A percentile compares a stretch with the other conserved stretches of the same genome.
Conservation (phyloP, 2,888 invertebrate genomes). For the Cancer borealis region DNA sequence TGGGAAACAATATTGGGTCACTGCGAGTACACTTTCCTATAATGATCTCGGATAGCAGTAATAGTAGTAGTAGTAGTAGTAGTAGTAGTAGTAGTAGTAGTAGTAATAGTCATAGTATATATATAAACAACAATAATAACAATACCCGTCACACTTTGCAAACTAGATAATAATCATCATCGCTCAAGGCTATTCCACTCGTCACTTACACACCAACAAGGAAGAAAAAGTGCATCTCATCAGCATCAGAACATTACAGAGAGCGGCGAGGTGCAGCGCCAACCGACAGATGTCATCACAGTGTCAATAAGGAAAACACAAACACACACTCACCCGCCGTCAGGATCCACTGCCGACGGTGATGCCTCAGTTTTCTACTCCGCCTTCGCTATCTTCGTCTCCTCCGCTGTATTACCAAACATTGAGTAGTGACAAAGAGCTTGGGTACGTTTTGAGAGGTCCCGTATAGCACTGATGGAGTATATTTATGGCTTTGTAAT, state of each 20-base stretch:
- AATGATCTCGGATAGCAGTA: too few species aligned
- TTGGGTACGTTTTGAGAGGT: background rate
- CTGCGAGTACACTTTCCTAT: too few species aligned
- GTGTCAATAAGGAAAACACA: background rate
- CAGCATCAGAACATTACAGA: background rate
- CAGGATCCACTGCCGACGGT: background rate
- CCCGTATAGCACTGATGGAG: background rate
- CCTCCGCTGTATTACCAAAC: background rate
- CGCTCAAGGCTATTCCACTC: background rate
- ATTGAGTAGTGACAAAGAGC: background rate
- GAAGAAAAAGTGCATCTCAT: background rate
- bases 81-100: too few species aligned
- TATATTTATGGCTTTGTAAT: background rate
- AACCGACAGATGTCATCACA: background rate
- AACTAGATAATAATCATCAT: background rate
- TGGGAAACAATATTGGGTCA: too few species aligned
- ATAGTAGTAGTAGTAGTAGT: too few species aligned
- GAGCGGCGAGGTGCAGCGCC: background rate
- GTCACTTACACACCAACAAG: background rate
- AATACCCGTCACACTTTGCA: too few species aligned
- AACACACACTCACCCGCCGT: background rate
- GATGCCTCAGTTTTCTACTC: background rate
- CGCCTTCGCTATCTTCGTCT: background rate
- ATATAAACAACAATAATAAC: too few species aligned
- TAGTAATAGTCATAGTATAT: too few species aligned